Evolutionary conservation across 2,888 invertebrate genomes (phyloP).

Genomic region (Trypoxylon attenuatum): DNA sequence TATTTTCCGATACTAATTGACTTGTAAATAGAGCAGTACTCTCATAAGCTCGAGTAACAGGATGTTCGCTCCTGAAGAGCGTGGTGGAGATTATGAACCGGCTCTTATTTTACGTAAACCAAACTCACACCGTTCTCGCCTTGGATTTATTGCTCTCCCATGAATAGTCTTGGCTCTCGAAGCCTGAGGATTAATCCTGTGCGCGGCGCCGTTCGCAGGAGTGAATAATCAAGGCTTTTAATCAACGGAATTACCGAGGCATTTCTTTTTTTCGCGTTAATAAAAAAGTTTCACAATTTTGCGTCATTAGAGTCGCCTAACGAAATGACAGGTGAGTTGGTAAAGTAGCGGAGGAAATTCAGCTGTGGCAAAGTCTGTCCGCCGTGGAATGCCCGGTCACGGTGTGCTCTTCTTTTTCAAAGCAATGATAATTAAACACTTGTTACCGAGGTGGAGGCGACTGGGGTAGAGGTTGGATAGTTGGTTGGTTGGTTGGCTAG

Average conservation of each 20-base stretch:
- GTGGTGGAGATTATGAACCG: slow-evolving; percentile 38
- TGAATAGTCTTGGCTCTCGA: slow-evolving; percentile 45
- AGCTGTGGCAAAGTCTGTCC: not conserved
- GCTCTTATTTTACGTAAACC: slow-evolving; percentile 43
- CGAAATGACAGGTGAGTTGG: slow-evolving; percentile 24
- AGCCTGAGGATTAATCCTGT: slow-evolving; percentile 28
- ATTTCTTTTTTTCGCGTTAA: slow-evolving; percentile 2
- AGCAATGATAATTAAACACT: slow-evolving; percentile 1
- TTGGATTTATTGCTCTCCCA: slow-evolving; percentile 33
- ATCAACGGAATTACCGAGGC: slow-evolving; percentile 45
- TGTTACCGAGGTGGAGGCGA: too few relatives aligned
- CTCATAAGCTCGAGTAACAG: too few relatives aligned
- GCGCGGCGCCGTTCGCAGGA: slow-evolving; percentile 31
- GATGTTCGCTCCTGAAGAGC: too few relatives aligned
- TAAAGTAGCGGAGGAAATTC: slow-evolving; percentile 5
- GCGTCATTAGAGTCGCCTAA: slow-evolving; percentile 44
- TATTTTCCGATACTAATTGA: too few relatives aligned
- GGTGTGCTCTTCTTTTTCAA: slow-evolving; percentile 1
- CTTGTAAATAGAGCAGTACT: too few relatives aligned
- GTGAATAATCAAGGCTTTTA: slow-evolving; percentile 51
- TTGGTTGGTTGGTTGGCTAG: too few relatives aligned
- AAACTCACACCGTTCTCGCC: slow-evolving; percentile 40
- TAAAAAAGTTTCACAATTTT: slow-evolving; percentile 44
- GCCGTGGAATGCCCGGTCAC: not conserved
- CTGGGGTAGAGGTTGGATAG: too few relatives aligned